A percentile compares a stretch with the other conserved stretches of the same genome.
phyloP scores from a whole-genome alignment of 2,113 vertebrate genomes.

The Canis aureus region DNA sequence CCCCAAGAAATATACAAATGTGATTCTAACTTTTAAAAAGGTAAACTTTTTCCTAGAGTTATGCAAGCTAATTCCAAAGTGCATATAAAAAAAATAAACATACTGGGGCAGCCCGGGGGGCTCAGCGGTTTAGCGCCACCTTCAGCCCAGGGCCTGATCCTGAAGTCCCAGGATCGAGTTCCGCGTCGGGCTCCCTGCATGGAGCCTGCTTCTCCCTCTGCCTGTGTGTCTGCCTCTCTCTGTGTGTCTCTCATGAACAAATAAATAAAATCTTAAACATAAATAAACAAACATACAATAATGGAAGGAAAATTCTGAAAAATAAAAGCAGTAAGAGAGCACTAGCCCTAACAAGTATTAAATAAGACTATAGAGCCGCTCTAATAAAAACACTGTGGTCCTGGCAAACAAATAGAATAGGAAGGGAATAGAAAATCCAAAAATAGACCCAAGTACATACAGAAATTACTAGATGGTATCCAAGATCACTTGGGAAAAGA shows the following conservation, averaged over 20 bases:
- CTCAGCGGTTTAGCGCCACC: too few species aligned
- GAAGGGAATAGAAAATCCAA: not conserved
- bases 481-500: not conserved
- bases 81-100: not conserved
- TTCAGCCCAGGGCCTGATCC: too few species aligned
- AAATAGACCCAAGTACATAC: not conserved
- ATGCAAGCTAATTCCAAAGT: not conserved
- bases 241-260: too few species aligned
- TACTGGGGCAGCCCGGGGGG: too few species aligned
- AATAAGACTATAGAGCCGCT: not conserved
- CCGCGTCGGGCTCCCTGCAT: too few species aligned
- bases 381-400: not conserved
- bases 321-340: not conserved
- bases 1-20: not conserved
- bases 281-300: not conserved
- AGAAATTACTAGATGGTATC: not conserved
- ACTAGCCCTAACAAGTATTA: not conserved
- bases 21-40: slow-evolving; percentile 49
- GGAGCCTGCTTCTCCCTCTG: too few species aligned
- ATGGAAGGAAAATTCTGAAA: slow-evolving; percentile 30
- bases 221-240: too few species aligned
- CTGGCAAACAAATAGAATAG: not conserved
- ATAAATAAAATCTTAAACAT: not conserved
- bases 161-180: too few species aligned
- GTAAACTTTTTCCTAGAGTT: not conserved